These are phyloP conservation scores for Crenichthys baileyi DNA, from an alignment of 2,797 vertebrate species.

Conservation along the genomic window DNA sequence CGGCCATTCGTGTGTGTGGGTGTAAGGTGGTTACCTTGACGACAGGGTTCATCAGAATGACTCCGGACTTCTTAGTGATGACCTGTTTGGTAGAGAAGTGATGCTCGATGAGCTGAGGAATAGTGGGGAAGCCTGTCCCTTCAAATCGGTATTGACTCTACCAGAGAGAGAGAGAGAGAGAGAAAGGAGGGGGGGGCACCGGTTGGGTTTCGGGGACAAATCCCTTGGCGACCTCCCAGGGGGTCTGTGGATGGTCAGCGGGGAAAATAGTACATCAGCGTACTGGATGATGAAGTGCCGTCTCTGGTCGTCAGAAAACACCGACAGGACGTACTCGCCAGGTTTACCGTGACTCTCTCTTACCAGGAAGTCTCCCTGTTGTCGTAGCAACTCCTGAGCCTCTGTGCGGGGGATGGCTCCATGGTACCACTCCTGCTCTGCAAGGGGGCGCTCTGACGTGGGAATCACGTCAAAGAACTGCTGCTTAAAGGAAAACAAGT, in stretches of 20 bases:
- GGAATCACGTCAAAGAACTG: conserved; percentile 92
- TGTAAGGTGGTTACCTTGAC: conserved; percentile 83
- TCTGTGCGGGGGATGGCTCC: conserved; percentile 95
- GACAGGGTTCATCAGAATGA: conserved; percentile 91
- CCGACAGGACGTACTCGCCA: conserved; percentile 97
- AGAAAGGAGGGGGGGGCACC: too few species aligned
- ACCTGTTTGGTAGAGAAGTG: conserved; percentile 95
- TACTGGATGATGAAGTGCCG: conserved; percentile 99
- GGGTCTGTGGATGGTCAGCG: not conserved
- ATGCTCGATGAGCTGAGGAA: conserved; percentile 96
- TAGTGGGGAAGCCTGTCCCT: conserved; percentile 93
- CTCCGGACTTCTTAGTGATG: conserved; percentile 98
- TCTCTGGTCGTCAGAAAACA: conserved; percentile 93
- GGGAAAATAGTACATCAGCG: conserved; percentile 85
- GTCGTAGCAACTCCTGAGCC: conserved; percentile 93
- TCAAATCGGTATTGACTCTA: conserved; percentile 96
- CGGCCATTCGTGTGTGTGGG: not conserved
- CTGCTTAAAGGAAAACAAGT: conserved; percentile 12
- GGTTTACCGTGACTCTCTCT: conserved; percentile 97
- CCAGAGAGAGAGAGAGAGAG: conserved; percentile 15
- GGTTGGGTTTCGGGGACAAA: not conserved
- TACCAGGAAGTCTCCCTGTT: conserved; percentile 97
- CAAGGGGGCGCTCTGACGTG: conserved; percentile 88
- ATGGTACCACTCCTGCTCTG: conserved; percentile 97
- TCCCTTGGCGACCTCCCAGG: not conserved